Base-by-base conservation (phyloP, 2,888 invertebrate genomes). In the Ganaspis brasiliensis region DNA sequence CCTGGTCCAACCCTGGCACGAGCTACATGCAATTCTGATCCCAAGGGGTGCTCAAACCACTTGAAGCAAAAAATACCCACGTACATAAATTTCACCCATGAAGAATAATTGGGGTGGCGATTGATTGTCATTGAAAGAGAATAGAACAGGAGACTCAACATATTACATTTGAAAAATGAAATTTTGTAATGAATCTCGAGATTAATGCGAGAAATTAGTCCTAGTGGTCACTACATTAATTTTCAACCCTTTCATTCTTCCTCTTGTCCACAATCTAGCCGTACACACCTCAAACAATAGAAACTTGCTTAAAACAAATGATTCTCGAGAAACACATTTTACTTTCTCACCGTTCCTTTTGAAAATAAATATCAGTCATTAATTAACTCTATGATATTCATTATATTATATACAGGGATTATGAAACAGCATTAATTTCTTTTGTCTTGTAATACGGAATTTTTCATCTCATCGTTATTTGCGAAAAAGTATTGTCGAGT, bases 1-100 rank as follows among this genome's bases (percentile, higher is more conserved):
- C 90, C 90, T 90, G 90, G 90, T 87, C 84, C 75, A 84, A 82
- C 81, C 79, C 75, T 77, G 79, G 81, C 80, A 79, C 83, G 82
- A 79, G 82, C 82, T 79, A 79, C 79, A 75, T 57, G 72, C 75
- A 79, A 77, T 77, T 81, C 78, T 79, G 73, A 80, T 80, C 74
- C 78, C 77, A 81, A 81, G 79, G 80, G 84, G 82, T 76, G 80
- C 81, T 79, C 79, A 82, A 79, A 21, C 19, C 21, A 67, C 63
- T 37, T 19, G 37, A 24, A 14, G 45, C 24, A 67, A 67, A 67
- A 67, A 67, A 21, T 67, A 2, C 40, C 1, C 19, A 40, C 21
- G 14, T 8, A 24, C 6, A 63, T 40, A 21, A 63, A 21, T 63
- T 63, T 63, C 40, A 63, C 8, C 21, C 40, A 19, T 63, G 40